Evolutionary conservation across 2,113 vertebrate genomes (phyloP).

Genomic region (Columba janthina): DNA sequence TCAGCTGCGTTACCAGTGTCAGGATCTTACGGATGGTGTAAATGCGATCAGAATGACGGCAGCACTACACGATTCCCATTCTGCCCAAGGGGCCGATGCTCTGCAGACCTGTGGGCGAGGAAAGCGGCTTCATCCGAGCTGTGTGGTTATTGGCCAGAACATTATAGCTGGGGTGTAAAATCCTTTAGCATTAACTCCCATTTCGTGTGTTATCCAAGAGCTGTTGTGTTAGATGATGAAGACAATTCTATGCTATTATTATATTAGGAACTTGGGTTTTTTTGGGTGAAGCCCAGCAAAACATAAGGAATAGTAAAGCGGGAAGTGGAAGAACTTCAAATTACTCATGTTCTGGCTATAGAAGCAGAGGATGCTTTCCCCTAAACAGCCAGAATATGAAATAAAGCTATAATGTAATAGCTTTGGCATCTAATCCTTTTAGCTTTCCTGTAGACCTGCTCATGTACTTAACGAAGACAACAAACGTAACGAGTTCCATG

Average conservation of each 20-base stretch:
- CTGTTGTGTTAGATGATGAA: neutral
- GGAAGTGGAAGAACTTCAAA: neutral
- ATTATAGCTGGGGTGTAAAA: neutral
- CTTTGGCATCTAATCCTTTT: neutral
- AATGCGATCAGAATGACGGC: neutral
- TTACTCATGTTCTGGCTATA: neutral
- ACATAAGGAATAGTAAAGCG: neutral
- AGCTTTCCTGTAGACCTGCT: conserved; percentile 6
- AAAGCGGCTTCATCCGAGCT: neutral
- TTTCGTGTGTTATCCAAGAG: neutral
- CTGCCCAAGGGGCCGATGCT: neutral
- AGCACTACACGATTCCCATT: neutral
- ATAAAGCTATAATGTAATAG: neutral
- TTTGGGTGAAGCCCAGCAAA: neutral
- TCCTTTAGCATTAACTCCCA: neutral
- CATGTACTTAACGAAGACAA: neutral
- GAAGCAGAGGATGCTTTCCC: neutral
- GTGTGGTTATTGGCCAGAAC: neutral
- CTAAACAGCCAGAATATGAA: neutral
- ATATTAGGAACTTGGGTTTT: rapidly evolving
- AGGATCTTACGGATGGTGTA: neutral
- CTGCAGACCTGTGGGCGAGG: neutral
- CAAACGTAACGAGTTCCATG: neutral
- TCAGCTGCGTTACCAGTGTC: neutral
- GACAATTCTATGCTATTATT: neutral